Evolutionary conservation across 2,113 vertebrate genomes (phyloP).

Genomic region (Pao palembangensis): DNA sequence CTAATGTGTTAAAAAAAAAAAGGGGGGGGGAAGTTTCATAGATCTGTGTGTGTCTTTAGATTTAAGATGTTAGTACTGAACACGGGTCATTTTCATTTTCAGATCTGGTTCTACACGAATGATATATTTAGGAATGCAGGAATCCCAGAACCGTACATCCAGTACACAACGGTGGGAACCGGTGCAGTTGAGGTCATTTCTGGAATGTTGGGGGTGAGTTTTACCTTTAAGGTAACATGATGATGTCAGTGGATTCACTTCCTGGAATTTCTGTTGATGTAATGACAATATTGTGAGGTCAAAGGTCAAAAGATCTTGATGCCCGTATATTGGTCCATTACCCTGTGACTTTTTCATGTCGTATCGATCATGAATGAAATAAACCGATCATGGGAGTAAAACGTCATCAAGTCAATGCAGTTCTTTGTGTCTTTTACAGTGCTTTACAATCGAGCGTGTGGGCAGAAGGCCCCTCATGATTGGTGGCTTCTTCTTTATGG

Average conservation of each 20-base stretch:
- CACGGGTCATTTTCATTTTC: slow-evolving; percentile 45
- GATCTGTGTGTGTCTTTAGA: neutral
- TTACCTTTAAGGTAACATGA: neutral
- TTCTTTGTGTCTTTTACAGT: slow-evolving; percentile 61
- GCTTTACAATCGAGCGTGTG: slow-evolving; percentile 84
- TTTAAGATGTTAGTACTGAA: slow-evolving; percentile 4
- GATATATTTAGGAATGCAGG: slow-evolving; percentile 82
- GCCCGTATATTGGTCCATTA: too few relatives aligned
- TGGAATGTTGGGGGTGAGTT: slow-evolving; percentile 82
- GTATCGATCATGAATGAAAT: neutral
- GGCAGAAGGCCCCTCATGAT: slow-evolving; percentile 84
- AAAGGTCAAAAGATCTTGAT: too few relatives aligned
- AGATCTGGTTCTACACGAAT: slow-evolving; percentile 96
- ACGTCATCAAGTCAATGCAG: neutral
- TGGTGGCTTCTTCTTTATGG: slow-evolving; percentile 85
- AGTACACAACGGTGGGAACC: slow-evolving; percentile 85
- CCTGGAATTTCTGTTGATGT: neutral
- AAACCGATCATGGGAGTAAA: neutral
- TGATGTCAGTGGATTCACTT: neutral
- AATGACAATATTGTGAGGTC: neutral
- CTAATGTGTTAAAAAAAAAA: slow-evolving; percentile 15
- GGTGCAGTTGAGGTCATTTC: slow-evolving; percentile 83
- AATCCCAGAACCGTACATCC: slow-evolving; percentile 76
- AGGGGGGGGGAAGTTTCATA: slow-evolving; percentile 9
- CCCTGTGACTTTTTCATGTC: too few relatives aligned